These are phyloP conservation scores for Eonycteris spelaea DNA, from an alignment of 2,113 vertebrate species.

Conservation along the genomic window DNA sequence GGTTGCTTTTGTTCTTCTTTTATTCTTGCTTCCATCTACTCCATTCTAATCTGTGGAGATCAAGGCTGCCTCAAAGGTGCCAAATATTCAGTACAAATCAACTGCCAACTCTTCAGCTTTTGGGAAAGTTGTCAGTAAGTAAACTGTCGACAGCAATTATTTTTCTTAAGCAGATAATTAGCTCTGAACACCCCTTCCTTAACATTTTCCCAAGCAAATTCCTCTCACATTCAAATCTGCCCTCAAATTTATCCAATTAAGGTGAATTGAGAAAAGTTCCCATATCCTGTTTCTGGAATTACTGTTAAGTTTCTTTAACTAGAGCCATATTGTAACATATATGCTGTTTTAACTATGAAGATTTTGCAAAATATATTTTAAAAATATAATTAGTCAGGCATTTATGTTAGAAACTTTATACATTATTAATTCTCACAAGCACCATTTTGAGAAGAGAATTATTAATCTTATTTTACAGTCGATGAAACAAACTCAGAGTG, in stretches of 20 bases:
- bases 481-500: not conserved
- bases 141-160: slow-evolving; percentile 42
- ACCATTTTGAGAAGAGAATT: not conserved
- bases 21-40: slow-evolving; percentile 9
- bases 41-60: not conserved
- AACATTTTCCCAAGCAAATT: slow-evolving; percentile 23
- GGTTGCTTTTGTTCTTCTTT: slow-evolving; percentile 12
- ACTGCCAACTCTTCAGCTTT: slow-evolving; percentile 20
- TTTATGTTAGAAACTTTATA: not conserved
- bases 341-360: not conserved
- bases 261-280: slow-evolving; percentile 29
- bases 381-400: not conserved
- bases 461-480: slow-evolving; percentile 19
- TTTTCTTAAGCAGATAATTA: slow-evolving; percentile 51
- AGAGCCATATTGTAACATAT: not conserved
- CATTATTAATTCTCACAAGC: slow-evolving; percentile 11
- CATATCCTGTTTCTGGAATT: slow-evolving; percentile 36
- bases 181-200: not conserved
- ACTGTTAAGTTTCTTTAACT: not conserved
- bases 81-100: slow-evolving; percentile 8
- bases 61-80: not conserved
- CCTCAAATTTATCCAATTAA: slow-evolving; percentile 29
- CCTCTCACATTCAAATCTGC: slow-evolving; percentile 46
- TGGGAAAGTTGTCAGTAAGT: not conserved
- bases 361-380: slow-evolving; percentile 36